These are phyloP conservation scores for Pogona vitticeps DNA, from an alignment of 2,113 vertebrate genomes.

Conservation along the genomic window DNA sequence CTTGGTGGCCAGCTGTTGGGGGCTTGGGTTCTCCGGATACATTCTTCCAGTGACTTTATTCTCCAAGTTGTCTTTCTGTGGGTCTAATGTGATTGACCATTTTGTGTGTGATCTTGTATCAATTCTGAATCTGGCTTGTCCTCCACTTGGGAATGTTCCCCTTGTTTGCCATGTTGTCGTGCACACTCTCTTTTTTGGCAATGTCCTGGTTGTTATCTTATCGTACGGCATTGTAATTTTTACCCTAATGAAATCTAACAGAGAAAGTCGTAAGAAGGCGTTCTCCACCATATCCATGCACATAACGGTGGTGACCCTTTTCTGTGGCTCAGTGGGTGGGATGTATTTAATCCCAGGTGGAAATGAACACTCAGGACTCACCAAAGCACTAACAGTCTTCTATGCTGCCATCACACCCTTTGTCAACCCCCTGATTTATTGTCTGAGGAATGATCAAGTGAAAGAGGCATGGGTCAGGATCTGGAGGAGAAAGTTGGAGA, in stretches of 20 bases:
- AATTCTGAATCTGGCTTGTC: background rate
- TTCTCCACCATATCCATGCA: slow-evolving; percentile 11
- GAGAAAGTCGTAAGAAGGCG: background rate
- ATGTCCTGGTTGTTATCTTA: background rate
- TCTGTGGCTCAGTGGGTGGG: background rate
- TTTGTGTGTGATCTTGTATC: slow-evolving; percentile 11
- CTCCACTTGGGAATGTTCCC: background rate
- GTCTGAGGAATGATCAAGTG: background rate
- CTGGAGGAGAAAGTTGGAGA: too few relatives aligned
- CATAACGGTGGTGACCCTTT: background rate
- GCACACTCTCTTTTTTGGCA: background rate
- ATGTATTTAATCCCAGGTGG: background rate
- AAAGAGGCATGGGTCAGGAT: too few relatives aligned
- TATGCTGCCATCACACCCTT: background rate
- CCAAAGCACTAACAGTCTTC: background rate
- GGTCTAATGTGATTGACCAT: slow-evolving; percentile 10
- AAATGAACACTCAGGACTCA: background rate
- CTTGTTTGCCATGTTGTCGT: background rate
- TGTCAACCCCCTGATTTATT: background rate
- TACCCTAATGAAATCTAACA: background rate
- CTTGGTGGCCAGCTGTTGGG: background rate
- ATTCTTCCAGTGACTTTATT: background rate
- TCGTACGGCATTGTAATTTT: background rate
- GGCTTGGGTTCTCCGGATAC: background rate
- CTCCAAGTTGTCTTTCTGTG: background rate